Conservation (phyloP, 2,797 vertebrate species). For the Gallinago solitaria region DNA sequence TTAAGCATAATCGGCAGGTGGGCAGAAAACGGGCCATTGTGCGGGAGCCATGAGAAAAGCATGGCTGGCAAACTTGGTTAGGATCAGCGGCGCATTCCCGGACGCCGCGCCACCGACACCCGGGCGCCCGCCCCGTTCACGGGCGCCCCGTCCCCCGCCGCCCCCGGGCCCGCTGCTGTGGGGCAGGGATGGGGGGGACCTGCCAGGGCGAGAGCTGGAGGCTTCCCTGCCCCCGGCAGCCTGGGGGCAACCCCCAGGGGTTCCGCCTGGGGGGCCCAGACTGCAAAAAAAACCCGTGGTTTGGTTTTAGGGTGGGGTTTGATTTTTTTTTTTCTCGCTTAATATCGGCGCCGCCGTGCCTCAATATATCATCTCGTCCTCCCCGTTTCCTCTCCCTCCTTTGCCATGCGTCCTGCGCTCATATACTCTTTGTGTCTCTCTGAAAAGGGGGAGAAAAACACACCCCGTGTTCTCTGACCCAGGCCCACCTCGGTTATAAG, state of each 20-base stretch:
- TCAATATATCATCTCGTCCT: fast-evolving
- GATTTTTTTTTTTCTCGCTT: background rate
- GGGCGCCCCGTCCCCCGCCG: background rate
- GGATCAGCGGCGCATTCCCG: conserved; percentile 76
- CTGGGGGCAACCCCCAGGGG: background rate
- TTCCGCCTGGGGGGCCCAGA: background rate
- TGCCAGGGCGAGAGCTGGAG: background rate
- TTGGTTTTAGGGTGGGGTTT: fast-evolving
- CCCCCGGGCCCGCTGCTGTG: background rate
- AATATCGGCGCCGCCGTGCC: fast-evolving
- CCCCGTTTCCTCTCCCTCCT: fast-evolving
- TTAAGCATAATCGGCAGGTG: conserved; percentile 96
- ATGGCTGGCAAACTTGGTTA: conserved; percentile 86
- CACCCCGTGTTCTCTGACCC: fast-evolving
- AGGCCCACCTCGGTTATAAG: background rate
- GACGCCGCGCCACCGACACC: conserved; percentile 61
- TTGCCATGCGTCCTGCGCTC: background rate
- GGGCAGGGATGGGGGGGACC: background rate
- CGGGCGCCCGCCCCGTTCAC: conserved; percentile 14
- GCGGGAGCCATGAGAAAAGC: conserved; percentile 92
- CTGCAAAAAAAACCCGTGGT: fast-evolving
- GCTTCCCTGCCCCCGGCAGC: background rate
- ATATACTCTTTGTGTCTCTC: fast-evolving
- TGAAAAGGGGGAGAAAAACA: background rate
- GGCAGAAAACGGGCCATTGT: conserved; percentile 92